Evolutionary conservation across 1,140 invertebrate genomes (phyloP).

Genomic region (Telenomus remus): DNA sequence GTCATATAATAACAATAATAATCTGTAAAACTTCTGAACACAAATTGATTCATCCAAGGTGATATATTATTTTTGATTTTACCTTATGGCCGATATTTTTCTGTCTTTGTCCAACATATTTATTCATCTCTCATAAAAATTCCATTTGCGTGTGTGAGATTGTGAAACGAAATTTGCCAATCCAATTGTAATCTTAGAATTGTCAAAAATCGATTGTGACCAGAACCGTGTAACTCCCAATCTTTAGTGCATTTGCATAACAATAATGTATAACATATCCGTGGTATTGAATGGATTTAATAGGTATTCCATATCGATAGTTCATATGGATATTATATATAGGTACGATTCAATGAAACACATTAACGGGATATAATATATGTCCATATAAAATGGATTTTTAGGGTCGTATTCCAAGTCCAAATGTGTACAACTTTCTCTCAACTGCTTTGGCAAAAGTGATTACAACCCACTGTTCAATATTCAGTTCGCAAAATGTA

Average conservation of each 20-base stretch:
- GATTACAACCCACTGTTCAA: not conserved
- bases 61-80: no score
- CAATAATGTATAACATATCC: conserved; percentile 7
- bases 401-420: not conserved
- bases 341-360: not conserved
- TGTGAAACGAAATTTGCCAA: no score
- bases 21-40: no score
- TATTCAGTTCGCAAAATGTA: no score
- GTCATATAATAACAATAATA: no score
- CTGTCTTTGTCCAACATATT: no score
- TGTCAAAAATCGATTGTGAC: conserved; percentile 7
- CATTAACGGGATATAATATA: conserved; percentile 3
- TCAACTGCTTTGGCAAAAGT: not conserved
- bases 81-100: no score
- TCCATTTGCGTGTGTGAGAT: no score
- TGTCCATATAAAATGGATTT: conserved; percentile 6
- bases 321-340: conserved; percentile 3
- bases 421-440: not conserved
- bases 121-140: no score
- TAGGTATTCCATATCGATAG: conserved; percentile 8
- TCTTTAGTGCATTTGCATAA: conserved; percentile 3
- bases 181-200: not conserved
- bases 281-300: not conserved
- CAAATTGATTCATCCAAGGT: no score
- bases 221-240: conserved; percentile 4